Conservation (phyloP, 2,113 vertebrate species). For the Oxyura jamaicensis region DNA sequence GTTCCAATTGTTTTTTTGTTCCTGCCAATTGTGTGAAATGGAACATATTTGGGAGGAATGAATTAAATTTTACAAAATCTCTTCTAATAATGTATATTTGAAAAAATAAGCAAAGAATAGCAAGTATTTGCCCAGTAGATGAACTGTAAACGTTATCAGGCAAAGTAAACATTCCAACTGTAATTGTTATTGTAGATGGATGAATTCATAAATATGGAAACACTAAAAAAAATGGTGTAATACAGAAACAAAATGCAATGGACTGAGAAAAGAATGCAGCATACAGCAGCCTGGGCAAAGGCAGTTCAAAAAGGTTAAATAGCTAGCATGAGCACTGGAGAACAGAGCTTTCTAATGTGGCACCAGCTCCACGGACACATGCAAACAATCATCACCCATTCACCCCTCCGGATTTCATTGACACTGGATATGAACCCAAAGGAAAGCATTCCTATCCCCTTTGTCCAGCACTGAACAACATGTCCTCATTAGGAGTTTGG, state of each 20-base stretch:
- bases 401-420: neutral
- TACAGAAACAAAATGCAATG: conserved; percentile 51
- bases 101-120: conserved; percentile 71
- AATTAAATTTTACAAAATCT: conserved; percentile 60
- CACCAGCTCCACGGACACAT: neutral
- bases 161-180: conserved; percentile 74
- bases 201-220: conserved; percentile 72
- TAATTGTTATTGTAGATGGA: conserved; percentile 73
- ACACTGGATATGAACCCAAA: neutral
- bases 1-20: neutral
- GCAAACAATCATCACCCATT: neutral
- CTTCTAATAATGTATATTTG: conserved; percentile 54
- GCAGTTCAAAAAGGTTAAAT: conserved; percentile 50
- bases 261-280: conserved; percentile 60
- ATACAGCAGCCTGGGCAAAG: conserved; percentile 38
- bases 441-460: neutral
- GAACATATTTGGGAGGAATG: conserved; percentile 35
- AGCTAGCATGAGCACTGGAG: conserved; percentile 20
- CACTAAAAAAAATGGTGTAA: conserved; percentile 57
- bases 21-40: neutral
- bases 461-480: neutral
- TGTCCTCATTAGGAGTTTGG: neutral
- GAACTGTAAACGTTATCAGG: conserved; percentile 73
- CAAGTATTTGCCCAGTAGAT: conserved; percentile 69
- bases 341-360: neutral